Conservation (phyloP, 2,797 vertebrate genomes). For the Pteropus rufus region DNA sequence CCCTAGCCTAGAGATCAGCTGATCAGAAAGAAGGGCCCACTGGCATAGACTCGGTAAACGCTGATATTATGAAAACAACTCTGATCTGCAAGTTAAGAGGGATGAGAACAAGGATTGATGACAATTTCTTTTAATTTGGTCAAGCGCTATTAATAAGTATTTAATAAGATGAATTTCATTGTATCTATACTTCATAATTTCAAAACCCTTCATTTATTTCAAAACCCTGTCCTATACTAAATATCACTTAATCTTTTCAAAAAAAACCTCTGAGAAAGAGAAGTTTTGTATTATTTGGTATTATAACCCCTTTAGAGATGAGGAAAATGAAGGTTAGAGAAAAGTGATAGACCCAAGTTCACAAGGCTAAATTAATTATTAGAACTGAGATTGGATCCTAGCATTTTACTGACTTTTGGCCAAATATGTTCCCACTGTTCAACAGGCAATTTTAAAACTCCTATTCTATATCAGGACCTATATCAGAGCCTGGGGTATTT, state of each 20-base stretch:
- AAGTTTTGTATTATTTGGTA: not conserved
- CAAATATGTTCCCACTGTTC: not conserved
- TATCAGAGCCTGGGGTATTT: not conserved
- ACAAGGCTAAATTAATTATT: not conserved
- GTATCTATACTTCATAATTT: not conserved
- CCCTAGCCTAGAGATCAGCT: not conserved
- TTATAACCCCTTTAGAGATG: not conserved
- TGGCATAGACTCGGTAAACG: not conserved
- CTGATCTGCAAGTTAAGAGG: not conserved
- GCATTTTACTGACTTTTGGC: not conserved
- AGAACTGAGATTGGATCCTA: not conserved
- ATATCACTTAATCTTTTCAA: not conserved
- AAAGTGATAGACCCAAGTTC: not conserved
- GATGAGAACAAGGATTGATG: not conserved
- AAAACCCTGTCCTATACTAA: not conserved
- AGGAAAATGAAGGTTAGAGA: not conserved
- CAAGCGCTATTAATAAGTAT: not conserved
- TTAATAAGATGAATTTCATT: not conserved
- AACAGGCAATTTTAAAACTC: not conserved
- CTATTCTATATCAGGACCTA: no score
- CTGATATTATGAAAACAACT: not conserved
- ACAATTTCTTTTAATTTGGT: not conserved
- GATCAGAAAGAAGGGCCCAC: not conserved
- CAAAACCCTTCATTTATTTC: slow-evolving; percentile 11
- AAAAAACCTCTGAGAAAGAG: not conserved